phyloP scores from a whole-genome alignment of 2,888 invertebrate genomes.

The Mimumesa dahlbomi region DNA sequence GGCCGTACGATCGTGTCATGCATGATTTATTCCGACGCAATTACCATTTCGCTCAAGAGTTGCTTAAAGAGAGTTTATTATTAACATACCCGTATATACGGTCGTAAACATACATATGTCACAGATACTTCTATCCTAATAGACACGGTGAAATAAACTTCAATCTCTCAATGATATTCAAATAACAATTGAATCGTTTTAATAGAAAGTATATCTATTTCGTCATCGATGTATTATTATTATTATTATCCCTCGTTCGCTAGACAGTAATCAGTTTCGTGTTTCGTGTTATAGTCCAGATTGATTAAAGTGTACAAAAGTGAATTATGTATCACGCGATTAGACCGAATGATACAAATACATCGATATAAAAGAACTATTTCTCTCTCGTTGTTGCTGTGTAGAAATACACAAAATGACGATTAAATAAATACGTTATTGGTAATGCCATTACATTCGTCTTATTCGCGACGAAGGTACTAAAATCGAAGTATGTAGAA shows the following conservation, averaged over 20 bases:
- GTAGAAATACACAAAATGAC: neutral
- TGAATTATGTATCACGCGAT: no score
- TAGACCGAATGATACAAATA: no score
- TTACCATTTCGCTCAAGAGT: constrained; percentile 4
- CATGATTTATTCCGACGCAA: constrained; percentile 2
- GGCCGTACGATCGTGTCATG: neutral
- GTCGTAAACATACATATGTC: neutral
- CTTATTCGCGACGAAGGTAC: neutral
- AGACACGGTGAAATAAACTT: no score
- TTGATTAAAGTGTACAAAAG: no score
- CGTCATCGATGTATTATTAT: neutral
- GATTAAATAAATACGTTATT: constrained; percentile 10
- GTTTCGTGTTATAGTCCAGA: no score
- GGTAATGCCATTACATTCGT: neutral
- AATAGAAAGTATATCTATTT: neutral
- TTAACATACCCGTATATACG: neutral
- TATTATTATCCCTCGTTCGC: no score
- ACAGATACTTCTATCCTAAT: no score
- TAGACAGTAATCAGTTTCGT: no score
- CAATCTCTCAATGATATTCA: no score
- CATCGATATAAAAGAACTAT: no score
- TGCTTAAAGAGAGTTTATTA: no score
- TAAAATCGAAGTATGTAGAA: constrained; percentile 16
- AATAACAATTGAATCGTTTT: neutral
- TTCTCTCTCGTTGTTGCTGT: no score